Evolutionary conservation across 2,888 invertebrate species (phyloP).

Genomic region (Dasysyrphus albostriatus): DNA sequence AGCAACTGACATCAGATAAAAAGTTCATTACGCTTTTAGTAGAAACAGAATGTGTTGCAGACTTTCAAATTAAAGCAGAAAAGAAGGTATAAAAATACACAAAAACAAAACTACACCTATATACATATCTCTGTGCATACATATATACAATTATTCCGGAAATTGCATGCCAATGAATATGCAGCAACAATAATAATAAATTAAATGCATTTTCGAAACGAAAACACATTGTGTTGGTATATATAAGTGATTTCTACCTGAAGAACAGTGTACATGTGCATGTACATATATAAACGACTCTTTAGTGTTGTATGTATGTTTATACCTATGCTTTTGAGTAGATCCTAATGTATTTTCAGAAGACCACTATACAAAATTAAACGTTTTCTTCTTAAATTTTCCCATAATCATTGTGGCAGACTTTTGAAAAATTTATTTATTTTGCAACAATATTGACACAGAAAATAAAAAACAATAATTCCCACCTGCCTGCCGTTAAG

Average conservation of each 20-base stretch:
- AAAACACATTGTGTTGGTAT: not conserved
- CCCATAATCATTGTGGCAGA: not conserved
- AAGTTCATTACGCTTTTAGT: constrained; percentile 18
- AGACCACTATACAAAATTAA: not conserved
- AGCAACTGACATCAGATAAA: constrained; percentile 26
- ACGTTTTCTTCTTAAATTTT: not conserved
- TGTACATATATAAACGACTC: too few species aligned
- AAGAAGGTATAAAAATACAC: too few species aligned
- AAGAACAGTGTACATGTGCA: too few species aligned
- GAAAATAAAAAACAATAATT: not conserved
- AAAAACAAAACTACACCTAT: too few species aligned
- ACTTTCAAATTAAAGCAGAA: not conserved
- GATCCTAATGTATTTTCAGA: not conserved
- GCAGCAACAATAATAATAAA: constrained; percentile 17
- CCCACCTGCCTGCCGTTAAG: not conserved
- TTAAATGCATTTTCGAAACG: constrained; percentile 4
- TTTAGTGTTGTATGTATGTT: too few species aligned
- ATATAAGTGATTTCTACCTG: too few species aligned
- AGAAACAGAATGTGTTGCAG: not conserved
- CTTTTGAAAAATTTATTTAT: not conserved
- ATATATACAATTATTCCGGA: constrained; percentile 5
- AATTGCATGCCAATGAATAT: constrained; percentile 23
- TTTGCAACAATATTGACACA: not conserved
- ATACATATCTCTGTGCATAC: not conserved
- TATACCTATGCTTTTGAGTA: too few species aligned